Base-by-base conservation (phyloP, 2,888 invertebrate genomes). In the Yponomeuta plumbellus region DNA sequence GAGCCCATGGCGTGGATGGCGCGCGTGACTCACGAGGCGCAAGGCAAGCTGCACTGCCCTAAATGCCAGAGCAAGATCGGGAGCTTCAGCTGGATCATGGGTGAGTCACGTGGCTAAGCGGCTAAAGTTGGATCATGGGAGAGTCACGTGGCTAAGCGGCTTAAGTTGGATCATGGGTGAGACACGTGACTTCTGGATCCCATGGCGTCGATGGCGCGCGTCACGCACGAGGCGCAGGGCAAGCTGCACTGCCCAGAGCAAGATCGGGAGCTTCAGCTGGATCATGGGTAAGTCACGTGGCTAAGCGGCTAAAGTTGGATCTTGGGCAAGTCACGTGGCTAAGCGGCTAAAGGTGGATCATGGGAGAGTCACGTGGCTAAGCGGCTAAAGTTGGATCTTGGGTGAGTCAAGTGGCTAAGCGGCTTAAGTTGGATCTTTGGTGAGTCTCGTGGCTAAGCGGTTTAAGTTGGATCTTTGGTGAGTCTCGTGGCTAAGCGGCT, bases 1-100 rank as follows among this genome's bases (percentile, higher is more conserved):
- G 98, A 98, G 87, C 98, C 98, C 0, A 92, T 98, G 77, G 92
- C 94, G 13, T 98, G 98, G 98, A 98, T 98, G 97, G 91, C 92
- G 65, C 93, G 94, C 75, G 94, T 95, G 62, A 88, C 93, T 58
- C 93, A 94, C 74, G 92, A 91, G 67, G 92, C 94, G 17, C 94
- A 96, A 76, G 97, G 97, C 57, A 97, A 97, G 85, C 92, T 98
- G 70, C 92, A 94, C 83, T 96, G 98, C 83, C 96, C 97, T 63
- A 96, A 96, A 81, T 98, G 98, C 79, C 91, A 91, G 68, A 93
- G 94, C 69, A 97, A 98, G 87, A 92, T 98, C 69, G 98, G 98
- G 39, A 96, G 96, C 68, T 98, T 96, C 81, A 97, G 96, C 81
- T 98, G 98, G 98, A 93, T 96, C 68, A 95, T 95, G 93, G 96